Conservation (phyloP, 2,888 invertebrate genomes). For the Portevinia maculata region DNA sequence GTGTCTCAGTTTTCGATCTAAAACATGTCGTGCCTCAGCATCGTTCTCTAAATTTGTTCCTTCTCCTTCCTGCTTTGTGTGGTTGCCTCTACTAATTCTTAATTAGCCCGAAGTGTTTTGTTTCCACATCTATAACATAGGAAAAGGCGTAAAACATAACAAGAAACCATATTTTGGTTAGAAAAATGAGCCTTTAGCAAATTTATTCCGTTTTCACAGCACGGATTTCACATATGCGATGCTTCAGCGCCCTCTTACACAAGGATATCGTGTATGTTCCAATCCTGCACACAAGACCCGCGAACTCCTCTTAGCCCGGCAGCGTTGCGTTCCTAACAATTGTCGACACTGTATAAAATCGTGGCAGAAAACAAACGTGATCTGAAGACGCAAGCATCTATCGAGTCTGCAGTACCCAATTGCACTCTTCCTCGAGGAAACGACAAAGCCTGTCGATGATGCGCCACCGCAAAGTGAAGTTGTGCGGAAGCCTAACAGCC, state of each 20-base stretch:
- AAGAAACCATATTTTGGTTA: constrained; percentile 53
- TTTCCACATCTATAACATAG: neutral
- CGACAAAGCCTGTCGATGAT: constrained; percentile 55
- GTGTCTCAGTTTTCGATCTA: too few relatives aligned
- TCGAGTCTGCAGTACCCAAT: constrained; percentile 28
- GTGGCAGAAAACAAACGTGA: constrained; percentile 60
- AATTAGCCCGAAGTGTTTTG: constrained; percentile 2
- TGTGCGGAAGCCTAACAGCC: constrained; percentile 63
- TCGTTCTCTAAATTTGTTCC: too few relatives aligned
- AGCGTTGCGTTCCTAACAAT: constrained; percentile 44
- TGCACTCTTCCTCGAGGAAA: constrained; percentile 39
- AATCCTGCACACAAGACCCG: neutral
- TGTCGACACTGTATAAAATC: constrained; percentile 1
- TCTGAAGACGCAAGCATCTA: constrained; percentile 59
- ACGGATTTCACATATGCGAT: constrained; percentile 60
- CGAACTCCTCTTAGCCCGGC: constrained; percentile 11
- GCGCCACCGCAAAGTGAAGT: constrained; percentile 56
- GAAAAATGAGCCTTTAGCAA: constrained; percentile 70
- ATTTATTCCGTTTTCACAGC: constrained; percentile 62
- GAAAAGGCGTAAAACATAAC: constrained; percentile 18
- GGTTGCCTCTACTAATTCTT: constrained; percentile 8
- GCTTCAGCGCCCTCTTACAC: constrained; percentile 2
- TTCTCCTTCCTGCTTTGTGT: too few relatives aligned
- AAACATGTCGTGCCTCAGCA: too few relatives aligned
- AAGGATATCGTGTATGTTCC: constrained; percentile 46